Evolutionary conservation across 2,113 vertebrate genomes (phyloP), one percentile per base, ranked within the genome.

Genomic region (Antechinus stuartii): DNA sequence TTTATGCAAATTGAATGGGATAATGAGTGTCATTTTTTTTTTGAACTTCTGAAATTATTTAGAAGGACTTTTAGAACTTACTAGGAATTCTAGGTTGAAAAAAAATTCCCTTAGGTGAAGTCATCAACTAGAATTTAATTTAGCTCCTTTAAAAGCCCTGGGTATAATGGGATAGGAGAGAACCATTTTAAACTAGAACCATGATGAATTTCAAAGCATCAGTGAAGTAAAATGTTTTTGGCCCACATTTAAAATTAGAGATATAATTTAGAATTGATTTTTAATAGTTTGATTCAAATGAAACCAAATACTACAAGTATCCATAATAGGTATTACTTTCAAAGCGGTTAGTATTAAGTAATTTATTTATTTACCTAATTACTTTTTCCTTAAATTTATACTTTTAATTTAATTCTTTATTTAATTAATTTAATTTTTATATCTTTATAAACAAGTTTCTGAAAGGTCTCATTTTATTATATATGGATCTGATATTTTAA

Each of bases 401-500:
- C 50, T 52, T 52, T 52, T 52, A 52, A 52, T 52, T 52, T 52
- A 52, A 52, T 52, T 52, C 50, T 52, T 52, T 52, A 50, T 50
- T 50, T 8, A 11, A 52, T 52, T 52, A 10, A 52, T 52, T 52
- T 52, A 52, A 52, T 52, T 52, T 52, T 52, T 52, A 11, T 56
- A 50, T 56, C 1, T 93, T 55, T 2, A 52, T 54, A 93, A 93
- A 25, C 55, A 8, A 1, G 49, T 0, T 42, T 2, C 0, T 46
- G 3, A 55, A 25, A 92, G 26, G 22, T 89, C 0, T 54, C 42
- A 76, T 53, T 94, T 94, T 90, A 46, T 90, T 94, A 96, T 93
- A 25, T 53, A 61, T 1, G 27, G 94, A 6, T 56, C 16, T 56
- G 2, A 16, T 95, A 76, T 2, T 1, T 46, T 26, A n/a, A 14